Conservation (phyloP, 2,888 invertebrate genomes). For the Aspidapion aeneum region DNA sequence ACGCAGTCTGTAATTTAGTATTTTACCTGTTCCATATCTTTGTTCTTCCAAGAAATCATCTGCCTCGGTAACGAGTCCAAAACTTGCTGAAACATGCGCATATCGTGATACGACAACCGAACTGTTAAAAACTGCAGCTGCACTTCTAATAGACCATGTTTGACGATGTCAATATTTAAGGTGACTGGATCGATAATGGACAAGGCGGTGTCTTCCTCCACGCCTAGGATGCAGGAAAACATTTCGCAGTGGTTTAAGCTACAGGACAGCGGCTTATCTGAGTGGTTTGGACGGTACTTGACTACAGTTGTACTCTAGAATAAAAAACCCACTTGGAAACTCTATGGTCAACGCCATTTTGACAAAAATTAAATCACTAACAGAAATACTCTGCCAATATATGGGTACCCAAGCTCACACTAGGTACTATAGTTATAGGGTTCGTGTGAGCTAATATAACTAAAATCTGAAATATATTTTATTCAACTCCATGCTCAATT, state of each 20-base stretch:
- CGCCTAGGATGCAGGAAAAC: conserved; percentile 85
- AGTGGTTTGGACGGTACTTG: conserved; percentile 67
- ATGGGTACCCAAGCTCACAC: no score
- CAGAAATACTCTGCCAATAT: no score
- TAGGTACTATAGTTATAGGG: no score
- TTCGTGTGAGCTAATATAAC: no score
- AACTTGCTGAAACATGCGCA: conserved; percentile 88
- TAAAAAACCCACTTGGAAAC: no score
- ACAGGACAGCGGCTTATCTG: conserved; percentile 76
- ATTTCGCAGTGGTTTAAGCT: conserved; percentile 88
- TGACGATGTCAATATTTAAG: conserved; percentile 65
- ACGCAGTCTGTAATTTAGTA: background rate
- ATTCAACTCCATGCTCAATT: no score
- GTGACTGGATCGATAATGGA: conserved; percentile 94
- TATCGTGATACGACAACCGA: conserved; percentile 89
- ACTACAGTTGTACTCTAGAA: conserved; percentile 82
- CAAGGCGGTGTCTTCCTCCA: conserved; percentile 84
- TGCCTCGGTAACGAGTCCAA: conserved; percentile 84
- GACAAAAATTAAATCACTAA: no score
- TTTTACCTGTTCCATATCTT: conserved; percentile 10
- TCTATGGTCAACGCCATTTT: no score
- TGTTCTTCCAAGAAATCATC: conserved; percentile 52
- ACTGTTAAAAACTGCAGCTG: conserved; percentile 73
- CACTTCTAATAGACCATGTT: conserved; percentile 54
- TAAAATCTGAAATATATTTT: no score